Base-by-base conservation (phyloP, 2,888 invertebrate species). In the Andrena trimmerana region DNA sequence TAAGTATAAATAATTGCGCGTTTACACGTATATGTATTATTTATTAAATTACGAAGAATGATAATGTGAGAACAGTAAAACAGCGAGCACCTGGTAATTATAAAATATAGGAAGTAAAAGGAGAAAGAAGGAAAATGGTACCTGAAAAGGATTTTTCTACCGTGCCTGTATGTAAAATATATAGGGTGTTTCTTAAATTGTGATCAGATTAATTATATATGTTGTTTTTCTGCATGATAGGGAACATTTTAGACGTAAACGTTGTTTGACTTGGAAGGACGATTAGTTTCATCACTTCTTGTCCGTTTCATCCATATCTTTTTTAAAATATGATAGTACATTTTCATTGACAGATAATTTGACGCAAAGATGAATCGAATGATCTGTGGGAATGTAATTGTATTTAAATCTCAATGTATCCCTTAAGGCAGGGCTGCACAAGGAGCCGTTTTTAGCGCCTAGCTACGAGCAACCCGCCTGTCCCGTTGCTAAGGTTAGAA, bases 1-100 rank as follows among this genome's bases (percentile, higher is more conserved):
- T 13, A 57, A 16, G 36, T 16, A n/a, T 36, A 20, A 68, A n/a
- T n/a, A 31, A 33, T 31, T 54, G n/a, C 20, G 31, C 8, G 31
- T 60, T 42, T 36, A 42, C 50, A 16, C 36, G 16, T 2, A 24
- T 42, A 29, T 20, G 65, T 72, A 27, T 66, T 52, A 54, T 29
- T 48, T 60, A 29, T 52, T 57, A 7, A n/a, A 71, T n/a, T 42
- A 50, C 8, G 54, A 66, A 59, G 20, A 71, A 48, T 67, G 31
- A 68, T 42, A 52, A 52, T 71, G 68, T 66, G 52, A 54, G 66
- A 59, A 83, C 48, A 54, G 60, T 75, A 71, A 57, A 82, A 83
- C 29, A 78, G 67, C 42, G 70, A 78, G 59, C 33, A 67, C 33
- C 8, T 71, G 42, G 29, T 31, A 73, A 57, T 24, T 59, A 36